phyloP scores from a whole-genome alignment of 2,113 vertebrate species.

The Alligator sinensis region DNA sequence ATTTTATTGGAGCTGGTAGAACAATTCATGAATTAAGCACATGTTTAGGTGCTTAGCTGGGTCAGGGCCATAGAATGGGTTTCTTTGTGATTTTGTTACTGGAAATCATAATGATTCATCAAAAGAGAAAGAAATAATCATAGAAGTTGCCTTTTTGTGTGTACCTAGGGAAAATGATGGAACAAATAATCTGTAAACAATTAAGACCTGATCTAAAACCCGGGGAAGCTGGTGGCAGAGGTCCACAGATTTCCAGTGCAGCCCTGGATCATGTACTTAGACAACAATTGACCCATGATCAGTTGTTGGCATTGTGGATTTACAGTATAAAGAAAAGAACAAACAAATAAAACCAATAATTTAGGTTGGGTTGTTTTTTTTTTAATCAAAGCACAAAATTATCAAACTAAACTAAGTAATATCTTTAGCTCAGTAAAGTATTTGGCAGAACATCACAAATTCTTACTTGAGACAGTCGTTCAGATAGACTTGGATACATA shows the following conservation, averaged over 20 bases:
- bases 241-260: not conserved
- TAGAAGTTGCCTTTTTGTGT: not conserved
- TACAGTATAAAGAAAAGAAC: not conserved
- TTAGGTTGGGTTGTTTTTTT: not conserved
- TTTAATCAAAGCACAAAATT: slow-evolving; percentile 38
- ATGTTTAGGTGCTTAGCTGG: not conserved
- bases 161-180: not conserved
- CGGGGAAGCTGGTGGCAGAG: not conserved
- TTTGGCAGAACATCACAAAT: slow-evolving; percentile 43
- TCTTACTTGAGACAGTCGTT: slow-evolving; percentile 10
- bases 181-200: not conserved
- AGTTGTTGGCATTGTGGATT: not conserved
- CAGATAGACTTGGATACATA: not conserved
- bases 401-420: slow-evolving; percentile 7
- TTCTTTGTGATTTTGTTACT: slow-evolving; percentile 5
- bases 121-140: not conserved
- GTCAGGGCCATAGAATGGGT: not conserved
- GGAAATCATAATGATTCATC: not conserved
- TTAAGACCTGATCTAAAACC: not conserved
- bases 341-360: not conserved
- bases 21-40: not conserved
- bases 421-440: not conserved
- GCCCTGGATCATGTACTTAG: not conserved
- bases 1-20: not conserved
- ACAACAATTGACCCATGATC: not conserved